Conservation (phyloP, 2,888 invertebrate genomes). For the Pollenia angustigena region DNA sequence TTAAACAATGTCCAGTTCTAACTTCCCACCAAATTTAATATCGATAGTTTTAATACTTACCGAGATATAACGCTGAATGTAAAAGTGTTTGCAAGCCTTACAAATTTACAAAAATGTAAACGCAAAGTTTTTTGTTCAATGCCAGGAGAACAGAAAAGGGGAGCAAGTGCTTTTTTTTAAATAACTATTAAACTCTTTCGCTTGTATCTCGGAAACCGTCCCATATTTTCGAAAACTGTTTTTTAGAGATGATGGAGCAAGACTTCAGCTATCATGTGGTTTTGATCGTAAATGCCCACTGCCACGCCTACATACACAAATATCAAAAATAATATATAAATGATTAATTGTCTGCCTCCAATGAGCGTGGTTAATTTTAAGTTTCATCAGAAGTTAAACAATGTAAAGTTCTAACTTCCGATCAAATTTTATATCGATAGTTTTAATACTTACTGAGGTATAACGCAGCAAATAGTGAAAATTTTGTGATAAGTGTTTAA, state of each 20-base stretch:
- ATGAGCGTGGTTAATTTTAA: not conserved
- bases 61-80: not conserved
- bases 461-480: no score
- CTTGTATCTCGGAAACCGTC: not conserved
- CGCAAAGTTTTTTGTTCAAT: not conserved
- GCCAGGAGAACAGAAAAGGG: not conserved
- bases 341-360: not conserved
- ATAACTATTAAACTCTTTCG: not conserved
- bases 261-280: not conserved
- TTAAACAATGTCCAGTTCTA: not conserved
- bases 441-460: not conserved
- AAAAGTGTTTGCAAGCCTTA: not conserved
- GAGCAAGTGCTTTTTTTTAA: not conserved
- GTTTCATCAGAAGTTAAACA: not conserved
- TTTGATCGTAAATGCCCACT: not conserved
- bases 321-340: not conserved
- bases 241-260: not conserved
- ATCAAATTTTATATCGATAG: not conserved
- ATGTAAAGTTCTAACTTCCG: no score
- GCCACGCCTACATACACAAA: not conserved
- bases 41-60: not conserved
- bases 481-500: no score
- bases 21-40: not conserved
- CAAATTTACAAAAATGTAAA: not conserved
- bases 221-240: not conserved